Conservation (phyloP, 2,888 invertebrate genomes). For the Ametastegia equiseti region DNA sequence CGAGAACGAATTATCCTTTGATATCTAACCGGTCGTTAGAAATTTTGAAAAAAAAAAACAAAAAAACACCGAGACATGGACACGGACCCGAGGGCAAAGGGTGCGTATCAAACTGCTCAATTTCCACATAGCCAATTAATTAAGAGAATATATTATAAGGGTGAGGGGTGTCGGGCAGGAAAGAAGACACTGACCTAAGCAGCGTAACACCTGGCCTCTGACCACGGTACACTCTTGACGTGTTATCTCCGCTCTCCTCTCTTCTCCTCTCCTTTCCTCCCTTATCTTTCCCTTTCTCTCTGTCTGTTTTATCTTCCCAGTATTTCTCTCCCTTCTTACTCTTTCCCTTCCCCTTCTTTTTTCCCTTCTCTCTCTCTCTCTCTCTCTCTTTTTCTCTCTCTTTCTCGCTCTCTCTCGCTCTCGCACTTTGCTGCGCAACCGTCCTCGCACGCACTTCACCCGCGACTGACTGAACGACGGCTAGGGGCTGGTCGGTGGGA, state of each 20-base stretch:
- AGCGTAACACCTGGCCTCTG: slow-evolving; percentile 64
- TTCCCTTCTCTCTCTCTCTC: slow-evolving; percentile 44
- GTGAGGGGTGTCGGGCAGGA: background rate
- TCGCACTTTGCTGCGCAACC: slow-evolving; percentile 36
- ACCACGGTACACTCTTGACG: slow-evolving; percentile 15
- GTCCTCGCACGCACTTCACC: slow-evolving; percentile 72
- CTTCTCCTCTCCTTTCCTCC: background rate
- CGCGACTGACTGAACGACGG: slow-evolving; percentile 66
- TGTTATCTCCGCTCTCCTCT: background rate
- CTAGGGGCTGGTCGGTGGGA: slow-evolving; percentile 57
- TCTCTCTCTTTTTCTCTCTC: background rate
- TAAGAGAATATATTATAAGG: background rate
- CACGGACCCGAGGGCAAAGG: background rate
- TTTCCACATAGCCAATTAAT: background rate
- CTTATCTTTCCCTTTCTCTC: background rate
- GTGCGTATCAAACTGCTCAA: slow-evolving; percentile 1
- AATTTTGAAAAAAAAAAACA: too few species aligned
- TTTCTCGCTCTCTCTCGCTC: slow-evolving; percentile 18
- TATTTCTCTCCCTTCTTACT: background rate
- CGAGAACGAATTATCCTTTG: too few species aligned
- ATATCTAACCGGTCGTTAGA: too few species aligned
- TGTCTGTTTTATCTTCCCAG: slow-evolving; percentile 55
- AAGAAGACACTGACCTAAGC: slow-evolving; percentile 64
- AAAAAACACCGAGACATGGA: background rate
- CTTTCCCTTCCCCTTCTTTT: background rate